Base-by-base conservation (phyloP, 1,140 invertebrate species). In the Myzus persicae region DNA sequence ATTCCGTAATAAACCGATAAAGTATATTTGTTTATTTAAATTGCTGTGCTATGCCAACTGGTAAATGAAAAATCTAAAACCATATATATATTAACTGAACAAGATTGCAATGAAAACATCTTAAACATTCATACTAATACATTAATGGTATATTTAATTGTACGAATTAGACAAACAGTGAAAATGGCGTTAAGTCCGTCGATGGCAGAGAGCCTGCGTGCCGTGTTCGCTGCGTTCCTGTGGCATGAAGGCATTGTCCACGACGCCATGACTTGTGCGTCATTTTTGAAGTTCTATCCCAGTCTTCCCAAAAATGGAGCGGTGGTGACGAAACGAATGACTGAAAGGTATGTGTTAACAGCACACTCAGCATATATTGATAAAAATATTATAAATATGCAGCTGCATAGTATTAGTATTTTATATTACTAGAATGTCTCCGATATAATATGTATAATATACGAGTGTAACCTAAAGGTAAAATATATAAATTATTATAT, bases 171-270 rank as follows among this genome's bases (percentile, higher is more conserved):
- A 38, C 59, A 82, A 82, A 44, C 81, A 1, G 44, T 84, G 2
- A 85, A 85, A 51, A 26, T 36, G n/a, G 91, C 91, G 0, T 96
- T 99, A 94, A 98, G 98, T 94, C 98, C 99, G 1, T 98, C 98
- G 0, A 97, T 99, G 36, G 98, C 98, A 0, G 98, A 99, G 95
- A 98, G 98, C 94, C 95, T 99, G 9, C 96, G 99, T 14, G 98
- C 98, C 0, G 97, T 99, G 0, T 99, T 99, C 95, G 98, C 99
- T 1, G 98, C 99, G 1, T 97, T 99, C 94, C 95, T 99, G 3
- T 99, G 99, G 99, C 99, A 99, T 95, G 98, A 99, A 96, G 98
- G 98, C 3, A 97, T 99, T 82, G 98, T 99, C 0, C 98, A 99
- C 95, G 99, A 99, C 95, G 98, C 98, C 11, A 99, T 99, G 97